Evolutionary conservation across 2,888 invertebrate species (phyloP), one percentile per base, ranked within the genome.

Genomic region (Parnassius mnemosyne): DNA sequence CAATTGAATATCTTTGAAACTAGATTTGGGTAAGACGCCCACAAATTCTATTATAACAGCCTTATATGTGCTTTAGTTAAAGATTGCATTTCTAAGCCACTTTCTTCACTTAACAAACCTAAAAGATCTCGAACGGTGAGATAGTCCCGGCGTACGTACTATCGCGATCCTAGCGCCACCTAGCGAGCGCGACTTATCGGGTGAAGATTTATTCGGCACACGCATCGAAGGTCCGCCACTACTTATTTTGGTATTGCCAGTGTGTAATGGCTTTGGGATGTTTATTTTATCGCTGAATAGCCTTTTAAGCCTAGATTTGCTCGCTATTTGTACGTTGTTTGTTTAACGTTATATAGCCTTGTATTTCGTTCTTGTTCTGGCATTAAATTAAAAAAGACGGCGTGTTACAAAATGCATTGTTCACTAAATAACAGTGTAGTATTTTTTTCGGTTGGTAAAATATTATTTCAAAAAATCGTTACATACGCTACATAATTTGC

Each of bases 131-230:
- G 42, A 49, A 52, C 25, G 52, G 43, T 9, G 20, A 53, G 63
- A 63, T 63, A 63, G 60, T 46, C 63, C 53, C 47, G 16, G 55
- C 42, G 9, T 12, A 10, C 16, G 43, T 41, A 10, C 55, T 63
- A 63, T 63, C 63, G 56, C 59, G 63, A 63, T 63, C 47, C 55
- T 49, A 53, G 63, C 81, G 75, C 79, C 83, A 81, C 83, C 83
- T 81, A 80, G 76, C 65, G 61, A 66, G 69, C 65, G 65, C 66
- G 73, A 79, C 78, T 77, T 82, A 84, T 84, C 81, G 70, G 71
- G 67, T 57, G 68, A 54, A 75, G 81, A 84, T 84, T 83, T 84
- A 83, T 84, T 74, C 77, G 70, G 72, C 77, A 76, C 75, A 75
- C 72, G 68, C 70, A 70, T 63, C 64, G 66, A 61, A 67, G 70